A percentile compares a stretch with the other conserved stretches of the same genome.
phyloP scores from a whole-genome alignment of 2,797 vertebrate genomes.

The Zalophus californianus region DNA sequence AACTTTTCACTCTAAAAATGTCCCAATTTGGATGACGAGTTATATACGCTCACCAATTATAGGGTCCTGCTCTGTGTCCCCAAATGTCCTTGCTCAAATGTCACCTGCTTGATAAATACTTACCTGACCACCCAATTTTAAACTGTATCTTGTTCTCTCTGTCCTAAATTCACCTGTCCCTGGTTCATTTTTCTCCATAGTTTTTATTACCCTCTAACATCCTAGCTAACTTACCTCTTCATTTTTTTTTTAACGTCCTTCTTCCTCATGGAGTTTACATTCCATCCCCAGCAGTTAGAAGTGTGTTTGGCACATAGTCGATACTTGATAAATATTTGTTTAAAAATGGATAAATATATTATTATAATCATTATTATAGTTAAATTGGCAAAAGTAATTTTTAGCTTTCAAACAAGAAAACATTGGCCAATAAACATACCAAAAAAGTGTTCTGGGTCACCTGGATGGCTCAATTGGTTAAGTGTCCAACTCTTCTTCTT shows the following conservation, averaged over 20 bases:
- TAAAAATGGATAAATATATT: neutral
- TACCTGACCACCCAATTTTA: neutral
- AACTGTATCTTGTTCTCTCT: neutral
- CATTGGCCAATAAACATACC: neutral
- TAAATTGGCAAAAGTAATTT: constrained; percentile 7
- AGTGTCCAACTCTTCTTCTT: neutral
- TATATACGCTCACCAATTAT: neutral
- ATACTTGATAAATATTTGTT: neutral
- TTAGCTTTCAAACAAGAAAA: constrained; percentile 45
- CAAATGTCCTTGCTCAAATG: neutral
- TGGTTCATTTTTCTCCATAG: constrained; percentile 4
- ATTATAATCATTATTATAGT: neutral
- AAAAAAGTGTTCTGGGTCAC: neutral
- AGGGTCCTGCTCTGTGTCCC: neutral
- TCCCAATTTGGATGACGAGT: neutral
- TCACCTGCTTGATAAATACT: neutral
- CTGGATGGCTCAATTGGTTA: neutral
- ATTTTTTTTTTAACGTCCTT: neutral
- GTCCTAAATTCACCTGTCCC: neutral
- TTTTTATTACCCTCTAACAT: neutral
- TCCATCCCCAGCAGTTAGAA: neutral
- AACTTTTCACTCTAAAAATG: neutral
- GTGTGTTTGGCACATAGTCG: neutral
- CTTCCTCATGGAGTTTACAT: neutral
- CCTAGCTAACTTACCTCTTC: neutral